Conservation (phyloP, 2,797 vertebrate species). For the Lagocephalus sceleratus region DNA sequence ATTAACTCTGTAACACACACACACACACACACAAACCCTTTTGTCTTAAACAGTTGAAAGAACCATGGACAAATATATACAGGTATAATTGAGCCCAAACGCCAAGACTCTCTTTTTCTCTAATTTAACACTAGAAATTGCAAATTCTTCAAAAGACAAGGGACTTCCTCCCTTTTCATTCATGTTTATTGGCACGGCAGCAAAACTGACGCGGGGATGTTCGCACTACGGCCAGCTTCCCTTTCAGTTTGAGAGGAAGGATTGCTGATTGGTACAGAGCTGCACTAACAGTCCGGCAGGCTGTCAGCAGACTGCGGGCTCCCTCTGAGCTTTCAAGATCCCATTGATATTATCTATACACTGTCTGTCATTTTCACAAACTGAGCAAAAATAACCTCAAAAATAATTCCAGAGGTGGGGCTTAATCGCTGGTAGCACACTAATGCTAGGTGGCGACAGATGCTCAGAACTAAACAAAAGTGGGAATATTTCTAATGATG, state of each 20-base stretch:
- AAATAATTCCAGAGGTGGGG: too few species aligned
- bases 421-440: too few species aligned
- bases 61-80: constrained; percentile 15
- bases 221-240: neutral
- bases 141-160: neutral
- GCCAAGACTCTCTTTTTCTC: constrained; percentile 1
- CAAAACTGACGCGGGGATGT: too few species aligned
- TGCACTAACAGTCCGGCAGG: neutral
- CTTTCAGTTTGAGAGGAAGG: neutral
- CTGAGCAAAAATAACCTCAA: too few species aligned
- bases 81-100: constrained; percentile 24
- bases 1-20: constrained; percentile 57
- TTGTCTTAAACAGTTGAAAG: constrained; percentile 14
- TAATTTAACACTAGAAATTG: neutral
- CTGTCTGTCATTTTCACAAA: too few species aligned
- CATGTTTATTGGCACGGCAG: too few species aligned
- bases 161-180: too few species aligned
- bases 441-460: neutral
- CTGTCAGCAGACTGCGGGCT: constrained; percentile 1
- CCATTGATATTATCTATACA: too few species aligned
- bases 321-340: neutral
- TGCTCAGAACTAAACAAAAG: neutral
- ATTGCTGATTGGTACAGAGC: neutral
- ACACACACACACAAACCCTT: constrained; percentile 9
- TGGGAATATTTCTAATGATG: constrained; percentile 14